Conservation (phyloP, 1,140 invertebrate species). For the Atta texana region DNA sequence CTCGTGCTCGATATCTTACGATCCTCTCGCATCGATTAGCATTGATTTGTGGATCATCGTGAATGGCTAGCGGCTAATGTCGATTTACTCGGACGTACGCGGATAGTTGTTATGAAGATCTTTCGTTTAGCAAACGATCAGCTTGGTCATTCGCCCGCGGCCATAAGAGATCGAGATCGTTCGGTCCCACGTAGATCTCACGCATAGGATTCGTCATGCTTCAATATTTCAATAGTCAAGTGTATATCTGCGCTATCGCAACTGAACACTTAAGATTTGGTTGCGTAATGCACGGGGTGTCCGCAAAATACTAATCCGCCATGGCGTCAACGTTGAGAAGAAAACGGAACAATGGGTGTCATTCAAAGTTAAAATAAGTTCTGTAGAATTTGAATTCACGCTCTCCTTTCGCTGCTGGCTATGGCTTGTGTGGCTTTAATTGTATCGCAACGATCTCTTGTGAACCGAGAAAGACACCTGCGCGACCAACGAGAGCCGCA, state of each 20-base stretch:
- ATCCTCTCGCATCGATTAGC: slow-evolving; percentile 79
- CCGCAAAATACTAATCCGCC: slow-evolving; percentile 18
- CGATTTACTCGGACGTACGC: slow-evolving; percentile 28
- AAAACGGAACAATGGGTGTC: slow-evolving; percentile 59
- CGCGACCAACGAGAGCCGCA: slow-evolving; percentile 59
- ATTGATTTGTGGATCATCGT: slow-evolving; percentile 80
- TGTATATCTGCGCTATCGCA: not conserved
- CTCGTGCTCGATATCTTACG: slow-evolving; percentile 67
- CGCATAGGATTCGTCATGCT: slow-evolving; percentile 16
- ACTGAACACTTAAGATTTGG: not conserved
- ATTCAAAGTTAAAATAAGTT: slow-evolving; percentile 55
- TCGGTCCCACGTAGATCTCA: slow-evolving; percentile 26
- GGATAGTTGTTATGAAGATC: slow-evolving; percentile 29
- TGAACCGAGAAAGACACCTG: slow-evolving; percentile 71
- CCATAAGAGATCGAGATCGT: slow-evolving; percentile 41
- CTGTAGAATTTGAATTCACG: slow-evolving; percentile 9
- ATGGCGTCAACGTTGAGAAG: not conserved
- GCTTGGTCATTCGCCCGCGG: slow-evolving; percentile 21
- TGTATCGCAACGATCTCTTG: slow-evolving; percentile 66
- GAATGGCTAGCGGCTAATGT: slow-evolving; percentile 62
- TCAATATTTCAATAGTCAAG: slow-evolving; percentile 39
- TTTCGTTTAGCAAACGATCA: slow-evolving; percentile 27
- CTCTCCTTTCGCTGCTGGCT: slow-evolving; percentile 60
- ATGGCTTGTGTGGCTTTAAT: slow-evolving; percentile 62
- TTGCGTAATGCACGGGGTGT: slow-evolving; percentile 16